These are phyloP conservation scores for Spinus olivaceus DNA, from an alignment of 2,797 vertebrate species.

Conservation along the genomic window DNA sequence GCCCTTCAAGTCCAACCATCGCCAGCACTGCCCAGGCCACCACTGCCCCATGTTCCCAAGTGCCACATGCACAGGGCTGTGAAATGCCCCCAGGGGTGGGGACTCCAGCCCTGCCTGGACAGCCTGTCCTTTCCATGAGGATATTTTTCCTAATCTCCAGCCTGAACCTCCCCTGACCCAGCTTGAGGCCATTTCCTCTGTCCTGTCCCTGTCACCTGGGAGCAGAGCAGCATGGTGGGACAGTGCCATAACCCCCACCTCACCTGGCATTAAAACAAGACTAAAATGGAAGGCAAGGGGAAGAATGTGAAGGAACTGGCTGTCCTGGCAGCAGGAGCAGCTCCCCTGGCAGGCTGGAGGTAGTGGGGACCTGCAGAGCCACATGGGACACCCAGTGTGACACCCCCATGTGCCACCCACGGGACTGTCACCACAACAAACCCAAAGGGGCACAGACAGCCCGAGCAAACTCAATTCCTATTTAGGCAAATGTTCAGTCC, in stretches of 20 bases:
- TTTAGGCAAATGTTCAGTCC: not conserved
- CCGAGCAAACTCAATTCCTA: accelerated
- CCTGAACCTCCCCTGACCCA: not conserved
- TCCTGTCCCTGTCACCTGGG: too few species aligned
- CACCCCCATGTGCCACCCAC: not conserved
- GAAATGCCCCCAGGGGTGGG: not conserved
- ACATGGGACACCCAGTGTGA: not conserved
- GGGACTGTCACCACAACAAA: not conserved
- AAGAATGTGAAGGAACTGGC: accelerated
- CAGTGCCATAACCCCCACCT: accelerated
- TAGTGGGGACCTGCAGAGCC: not conserved
- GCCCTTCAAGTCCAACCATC: not conserved
- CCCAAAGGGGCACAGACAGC: not conserved
- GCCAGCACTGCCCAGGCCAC: not conserved
- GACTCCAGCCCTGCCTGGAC: not conserved
- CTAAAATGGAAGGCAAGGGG: accelerated
- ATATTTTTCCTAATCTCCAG: not conserved
- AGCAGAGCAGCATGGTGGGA: not conserved
- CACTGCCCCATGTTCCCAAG: not conserved
- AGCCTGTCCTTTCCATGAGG: not conserved
- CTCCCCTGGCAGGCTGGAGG: not conserved
- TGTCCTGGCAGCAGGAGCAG: not conserved
- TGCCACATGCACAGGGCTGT: not conserved
- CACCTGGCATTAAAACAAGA: accelerated
- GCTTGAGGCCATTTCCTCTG: accelerated